Base-by-base conservation (phyloP, 2,888 invertebrate species). In the Aradus depressus region DNA sequence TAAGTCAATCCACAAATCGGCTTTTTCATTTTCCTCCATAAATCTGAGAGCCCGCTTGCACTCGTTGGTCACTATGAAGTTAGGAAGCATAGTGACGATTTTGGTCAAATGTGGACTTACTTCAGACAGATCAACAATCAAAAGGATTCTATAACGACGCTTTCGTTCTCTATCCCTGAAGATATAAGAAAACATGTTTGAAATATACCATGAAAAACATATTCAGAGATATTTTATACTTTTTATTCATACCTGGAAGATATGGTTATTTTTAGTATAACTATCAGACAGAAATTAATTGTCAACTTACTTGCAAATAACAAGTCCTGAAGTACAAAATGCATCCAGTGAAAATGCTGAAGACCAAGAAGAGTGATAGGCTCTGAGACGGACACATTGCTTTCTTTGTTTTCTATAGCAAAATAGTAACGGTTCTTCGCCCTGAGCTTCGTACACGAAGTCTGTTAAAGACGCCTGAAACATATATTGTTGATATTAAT, bases 11-110 rank as follows among this genome's bases (percentile, higher is more conserved):
- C 87, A 88, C 8, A 88, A 70, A 67, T 88, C 88, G 0, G 85
- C 84, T 35, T 81, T 77, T 64, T 87, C 86, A 63, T 87, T 86
- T 65, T 84, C 82, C 64, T 88, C 87, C 87, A 88, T 87, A 69
- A 81, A 87, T 49, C 86, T 70, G 32, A 73, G 65, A 49, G 69
- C 66, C 60, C 70, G 75, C 57, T 75, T 75, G 0, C 81, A 81
- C 60, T 78, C 77, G 67, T 88, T 89, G 59, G 73, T 74, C 0
- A 88, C 79, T 51, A 85, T 71, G 68, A 87, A 87, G 68, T 83
- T 84, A 0, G 88, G 87, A 37, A 83, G 71, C 6, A 88, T 74
- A 0, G 84, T 84, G 28, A 88, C 77, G 47, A 88, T 82, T 65
- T 83, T 84, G 0, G 86, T 87, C 51, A 84, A 72, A 58, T 80